Base-by-base conservation (phyloP, 2,888 invertebrate species). In the Taphrorychus bicolor region DNA sequence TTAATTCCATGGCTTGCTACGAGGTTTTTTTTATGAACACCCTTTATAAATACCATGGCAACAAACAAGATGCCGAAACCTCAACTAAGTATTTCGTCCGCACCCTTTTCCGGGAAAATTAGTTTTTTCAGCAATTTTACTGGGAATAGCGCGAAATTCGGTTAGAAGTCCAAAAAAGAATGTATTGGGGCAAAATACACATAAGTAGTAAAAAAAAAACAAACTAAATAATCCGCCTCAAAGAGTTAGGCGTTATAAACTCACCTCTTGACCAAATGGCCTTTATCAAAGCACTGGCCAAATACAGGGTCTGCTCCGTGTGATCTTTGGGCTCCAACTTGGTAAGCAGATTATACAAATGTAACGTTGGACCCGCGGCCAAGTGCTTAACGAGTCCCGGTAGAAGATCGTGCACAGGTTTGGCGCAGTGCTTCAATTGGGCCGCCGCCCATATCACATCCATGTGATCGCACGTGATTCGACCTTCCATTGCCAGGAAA, bases 381-480 rank as follows among this genome's bases (percentile, higher is more conserved):
- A 97, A 83, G 77, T 95, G 94, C 77, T 97, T 93, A 1, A 97
- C 95, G 71, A 97, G 86, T 0, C 95, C 93, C 0, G 95, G 94
- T 70, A 97, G 83, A 48, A 96, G 85, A 82, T 97, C 97, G 79
- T 95, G 93, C 69, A 97, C 95, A 71, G 96, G 95, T 75, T 95
- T 92, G 0, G 95, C 92, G 80, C 97, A 97, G 81, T 97, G 97
- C 81, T 97, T 97, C 57, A 97, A 82, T 81, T 97, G 97, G 0
- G 96, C 95, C 0, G 97, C 95, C 73, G 95, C 93, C 97, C 97
- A 97, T 71, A 97, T 94, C 41, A 93, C 87, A 79, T 96, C 95
- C 73, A 97, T 90, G 75, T 97, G 95, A 65, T 94, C 94, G 63
- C 92, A 91, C 0, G 93, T 94, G 41, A 97, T 91, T 73, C 94